Percentiles rank a stretch among this genome's conserved stretches.
Conservation (phyloP, 2,113 vertebrate species). For the Heterotis niloticus region DNA sequence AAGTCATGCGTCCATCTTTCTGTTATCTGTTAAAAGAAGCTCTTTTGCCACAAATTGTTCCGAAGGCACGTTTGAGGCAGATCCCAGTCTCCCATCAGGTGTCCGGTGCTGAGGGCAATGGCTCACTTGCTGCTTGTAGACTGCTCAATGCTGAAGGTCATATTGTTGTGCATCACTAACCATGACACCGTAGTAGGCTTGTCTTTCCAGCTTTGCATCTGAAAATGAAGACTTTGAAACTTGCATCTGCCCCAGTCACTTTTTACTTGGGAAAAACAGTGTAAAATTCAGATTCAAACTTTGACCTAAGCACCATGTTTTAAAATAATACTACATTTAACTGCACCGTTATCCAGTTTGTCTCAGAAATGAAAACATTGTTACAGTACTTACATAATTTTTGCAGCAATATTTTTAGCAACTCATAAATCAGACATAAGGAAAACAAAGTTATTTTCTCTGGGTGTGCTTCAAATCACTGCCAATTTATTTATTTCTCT, state of each 20-base stretch:
- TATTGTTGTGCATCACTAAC: no score
- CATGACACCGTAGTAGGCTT: no score
- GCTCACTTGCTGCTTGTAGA: no score
- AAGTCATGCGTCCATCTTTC: constrained; percentile 23
- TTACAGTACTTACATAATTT: not conserved
- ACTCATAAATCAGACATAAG: constrained; percentile 19
- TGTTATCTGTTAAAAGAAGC: not conserved
- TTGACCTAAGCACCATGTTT: not conserved
- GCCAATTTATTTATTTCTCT: constrained; percentile 20
- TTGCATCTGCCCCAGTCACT: no score
- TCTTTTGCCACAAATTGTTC: not conserved
- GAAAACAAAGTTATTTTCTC: constrained; percentile 23
- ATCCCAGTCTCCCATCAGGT: no score
- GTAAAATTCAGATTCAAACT: not conserved
- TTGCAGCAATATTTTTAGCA: constrained; percentile 5
- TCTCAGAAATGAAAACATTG: not conserved
- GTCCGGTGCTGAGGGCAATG: no score
- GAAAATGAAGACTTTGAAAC: no score
- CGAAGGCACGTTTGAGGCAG: no score
- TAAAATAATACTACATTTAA: not conserved
- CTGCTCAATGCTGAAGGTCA: no score
- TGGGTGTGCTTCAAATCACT: not conserved
- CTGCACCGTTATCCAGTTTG: not conserved
- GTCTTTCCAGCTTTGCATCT: no score
- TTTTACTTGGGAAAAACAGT: no score